These are phyloP conservation scores for Passer domesticus DNA, from an alignment of 2,113 vertebrate species.

Conservation along the genomic window DNA sequence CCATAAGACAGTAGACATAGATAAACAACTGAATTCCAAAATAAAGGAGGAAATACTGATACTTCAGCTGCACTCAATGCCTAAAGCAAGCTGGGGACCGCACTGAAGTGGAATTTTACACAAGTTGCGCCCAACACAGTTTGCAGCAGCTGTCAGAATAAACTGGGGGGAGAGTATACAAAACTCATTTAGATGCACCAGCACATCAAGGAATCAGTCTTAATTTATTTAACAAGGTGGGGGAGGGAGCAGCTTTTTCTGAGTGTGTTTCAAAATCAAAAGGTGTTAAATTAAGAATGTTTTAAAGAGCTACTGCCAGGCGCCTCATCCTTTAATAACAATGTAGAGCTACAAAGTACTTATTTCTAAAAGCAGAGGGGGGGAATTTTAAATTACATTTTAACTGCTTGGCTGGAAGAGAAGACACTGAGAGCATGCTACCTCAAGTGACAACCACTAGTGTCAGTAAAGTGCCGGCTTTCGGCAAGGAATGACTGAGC, in stretches of 20 bases:
- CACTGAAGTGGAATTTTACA: background rate
- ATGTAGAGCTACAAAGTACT: background rate
- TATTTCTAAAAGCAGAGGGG: background rate
- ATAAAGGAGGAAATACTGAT: background rate
- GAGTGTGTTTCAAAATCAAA: background rate
- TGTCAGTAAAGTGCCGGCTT: background rate
- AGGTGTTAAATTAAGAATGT: background rate
- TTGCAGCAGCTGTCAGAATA: background rate
- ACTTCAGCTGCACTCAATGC: background rate
- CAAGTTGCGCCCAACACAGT: background rate
- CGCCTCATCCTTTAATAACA: background rate
- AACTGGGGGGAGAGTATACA: background rate
- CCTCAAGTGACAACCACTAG: background rate
- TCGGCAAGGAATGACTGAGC: background rate
- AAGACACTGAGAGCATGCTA: background rate
- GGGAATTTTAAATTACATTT: background rate
- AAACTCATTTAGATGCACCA: background rate
- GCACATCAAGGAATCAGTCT: background rate
- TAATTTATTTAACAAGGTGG: background rate
- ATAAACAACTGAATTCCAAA: background rate
- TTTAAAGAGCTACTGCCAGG: background rate
- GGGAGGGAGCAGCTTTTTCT: background rate
- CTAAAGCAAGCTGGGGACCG: background rate
- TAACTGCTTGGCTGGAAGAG: background rate
- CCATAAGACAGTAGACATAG: background rate